phyloP scores from a whole-genome alignment of 2,113 vertebrate genomes.

The Menura novaehollandiae region DNA sequence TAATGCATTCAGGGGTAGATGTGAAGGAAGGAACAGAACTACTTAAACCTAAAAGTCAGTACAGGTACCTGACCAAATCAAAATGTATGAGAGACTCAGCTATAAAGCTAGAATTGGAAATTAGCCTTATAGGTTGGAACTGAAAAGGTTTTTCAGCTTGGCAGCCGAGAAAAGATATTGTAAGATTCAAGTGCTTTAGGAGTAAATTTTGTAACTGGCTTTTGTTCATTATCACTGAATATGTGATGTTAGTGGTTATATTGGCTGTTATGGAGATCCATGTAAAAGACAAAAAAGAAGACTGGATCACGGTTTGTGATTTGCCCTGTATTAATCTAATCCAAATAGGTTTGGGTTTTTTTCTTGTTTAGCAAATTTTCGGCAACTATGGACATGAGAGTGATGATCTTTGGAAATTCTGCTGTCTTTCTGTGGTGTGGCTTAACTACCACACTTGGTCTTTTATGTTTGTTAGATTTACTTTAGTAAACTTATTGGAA shows the following conservation, averaged over 20 bases:
- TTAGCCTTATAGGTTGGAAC: background rate
- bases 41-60: background rate
- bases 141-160: background rate
- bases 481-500: background rate
- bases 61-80: background rate
- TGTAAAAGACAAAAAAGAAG: background rate
- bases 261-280: accelerated
- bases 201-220: background rate
- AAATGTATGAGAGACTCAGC: background rate
- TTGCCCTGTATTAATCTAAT: background rate
- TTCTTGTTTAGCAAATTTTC: background rate
- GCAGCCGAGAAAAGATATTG: background rate
- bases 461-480: background rate
- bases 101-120: background rate
- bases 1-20: background rate
- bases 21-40: background rate
- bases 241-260: background rate
- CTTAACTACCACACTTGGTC: background rate
- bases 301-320: background rate
- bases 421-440: background rate
- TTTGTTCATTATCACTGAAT: background rate
- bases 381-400: background rate
- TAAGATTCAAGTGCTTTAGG: background rate
- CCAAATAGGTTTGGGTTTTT: background rate
- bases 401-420: background rate